Evolutionary conservation across 2,888 invertebrate genomes (phyloP).

Genomic region (Hemaris fuciformis): DNA sequence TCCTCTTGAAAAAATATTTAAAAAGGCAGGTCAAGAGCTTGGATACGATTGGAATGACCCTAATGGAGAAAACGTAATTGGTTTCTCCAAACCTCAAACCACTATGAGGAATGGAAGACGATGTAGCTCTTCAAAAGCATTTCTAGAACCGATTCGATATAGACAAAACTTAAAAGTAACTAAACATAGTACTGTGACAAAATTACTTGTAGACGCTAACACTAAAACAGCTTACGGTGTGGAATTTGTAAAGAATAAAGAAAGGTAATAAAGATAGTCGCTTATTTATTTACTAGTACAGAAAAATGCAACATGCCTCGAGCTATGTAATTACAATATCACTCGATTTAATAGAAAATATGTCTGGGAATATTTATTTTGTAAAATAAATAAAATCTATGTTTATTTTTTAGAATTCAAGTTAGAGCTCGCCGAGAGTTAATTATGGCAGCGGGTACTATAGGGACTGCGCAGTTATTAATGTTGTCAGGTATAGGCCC

Average conservation of each 20-base stretch:
- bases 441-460: slow-evolving; percentile 89
- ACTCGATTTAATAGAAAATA: too few species aligned
- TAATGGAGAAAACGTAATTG: slow-evolving; percentile 83
- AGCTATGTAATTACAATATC: not conserved
- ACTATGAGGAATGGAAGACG: slow-evolving; percentile 87
- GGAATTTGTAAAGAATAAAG: slow-evolving; percentile 84
- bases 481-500: slow-evolving; percentile 93
- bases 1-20: slow-evolving; percentile 83
- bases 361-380: too few species aligned
- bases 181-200: slow-evolving; percentile 85
- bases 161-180: slow-evolving; percentile 87
- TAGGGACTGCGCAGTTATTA: slow-evolving; percentile 92
- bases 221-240: slow-evolving; percentile 85
- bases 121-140: slow-evolving; percentile 91
- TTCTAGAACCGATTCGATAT: slow-evolving; percentile 84
- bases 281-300: too few species aligned
- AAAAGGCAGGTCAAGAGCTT: slow-evolving; percentile 84
- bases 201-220: slow-evolving; percentile 83
- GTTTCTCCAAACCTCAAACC: slow-evolving; percentile 87
- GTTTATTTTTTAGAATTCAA: slow-evolving; percentile 42
- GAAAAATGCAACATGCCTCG: too few species aligned
- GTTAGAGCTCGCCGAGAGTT: slow-evolving; percentile 86
- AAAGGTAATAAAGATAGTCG: too few species aligned
- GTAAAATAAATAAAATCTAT: too few species aligned
- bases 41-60: slow-evolving; percentile 88